phyloP scores from a whole-genome alignment of 2,113 vertebrate species.

The Peromyscus polionotus region DNA sequence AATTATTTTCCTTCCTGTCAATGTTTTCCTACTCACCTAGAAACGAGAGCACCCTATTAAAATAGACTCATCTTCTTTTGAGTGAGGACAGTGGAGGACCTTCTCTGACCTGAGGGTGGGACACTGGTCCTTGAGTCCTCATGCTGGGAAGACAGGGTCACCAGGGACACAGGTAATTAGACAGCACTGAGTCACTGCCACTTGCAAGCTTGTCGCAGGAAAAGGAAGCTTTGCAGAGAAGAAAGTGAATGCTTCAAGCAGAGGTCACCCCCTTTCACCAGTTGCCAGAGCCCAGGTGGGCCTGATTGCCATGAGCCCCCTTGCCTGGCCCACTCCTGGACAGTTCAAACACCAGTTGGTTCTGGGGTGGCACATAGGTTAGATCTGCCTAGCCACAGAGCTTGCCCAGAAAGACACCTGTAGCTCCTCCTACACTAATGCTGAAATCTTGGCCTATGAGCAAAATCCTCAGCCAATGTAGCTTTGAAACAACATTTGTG shows the following conservation, averaged over 20 bases:
- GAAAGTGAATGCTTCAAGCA: not conserved
- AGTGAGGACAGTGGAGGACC: not conserved
- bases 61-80: constrained; percentile 43
- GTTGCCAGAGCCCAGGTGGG: not conserved
- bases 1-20: constrained; percentile 73
- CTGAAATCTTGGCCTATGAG: not conserved
- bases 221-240: not conserved
- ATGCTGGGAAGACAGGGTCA: not conserved
- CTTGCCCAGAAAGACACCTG: not conserved
- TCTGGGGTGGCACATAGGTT: not conserved
- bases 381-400: not conserved
- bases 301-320: not conserved
- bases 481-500: not conserved
- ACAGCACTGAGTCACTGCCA: not conserved
- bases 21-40: constrained; percentile 57
- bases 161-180: constrained; percentile 51
- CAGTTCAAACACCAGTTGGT: no score
- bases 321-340: not conserved
- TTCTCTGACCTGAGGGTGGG: not conserved
- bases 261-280: not conserved
- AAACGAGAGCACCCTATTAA: constrained; percentile 53
- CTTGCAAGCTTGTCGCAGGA: not conserved
- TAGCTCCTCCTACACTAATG: not conserved
- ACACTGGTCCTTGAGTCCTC: not conserved
- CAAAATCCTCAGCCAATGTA: not conserved